Percentiles rank a stretch among this genome's conserved stretches.
These are phyloP conservation scores for Nebria ingens DNA, from an alignment of 1,140 invertebrate genomes.

Conservation along the genomic window DNA sequence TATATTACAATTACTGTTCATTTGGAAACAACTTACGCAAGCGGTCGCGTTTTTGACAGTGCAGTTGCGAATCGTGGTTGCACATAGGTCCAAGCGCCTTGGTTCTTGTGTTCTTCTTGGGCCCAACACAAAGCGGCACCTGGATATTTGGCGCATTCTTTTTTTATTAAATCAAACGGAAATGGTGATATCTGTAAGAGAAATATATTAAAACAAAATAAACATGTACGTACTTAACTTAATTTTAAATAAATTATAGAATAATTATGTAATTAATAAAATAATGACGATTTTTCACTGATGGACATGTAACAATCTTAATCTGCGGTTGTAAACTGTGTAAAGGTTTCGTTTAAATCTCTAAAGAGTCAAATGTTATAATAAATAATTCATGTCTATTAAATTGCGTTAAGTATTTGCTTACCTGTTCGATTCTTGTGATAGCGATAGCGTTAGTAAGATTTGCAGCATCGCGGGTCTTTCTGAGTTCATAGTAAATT, in stretches of 20 bases:
- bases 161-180: slow-evolving; percentile 90
- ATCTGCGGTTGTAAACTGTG: too few species aligned
- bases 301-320: slow-evolving; percentile 5
- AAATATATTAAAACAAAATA: not conserved
- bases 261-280: too few species aligned
- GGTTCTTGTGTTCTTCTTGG: slow-evolving; percentile 99
- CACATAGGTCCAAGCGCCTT: slow-evolving; percentile 92
- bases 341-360: too few species aligned
- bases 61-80: slow-evolving; percentile 85
- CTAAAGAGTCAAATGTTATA: too few species aligned
- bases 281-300: too few species aligned
- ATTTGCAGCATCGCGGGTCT: slow-evolving; percentile 66
- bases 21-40: slow-evolving; percentile 46
- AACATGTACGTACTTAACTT: not conserved
- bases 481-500: slow-evolving; percentile 92
- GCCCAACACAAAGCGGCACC: slow-evolving; percentile 85
- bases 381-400: too few species aligned
- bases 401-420: slow-evolving; percentile 16
- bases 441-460: slow-evolving; percentile 79
- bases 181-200: slow-evolving; percentile 97
- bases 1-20: slow-evolving; percentile 5
- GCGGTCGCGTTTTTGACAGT: slow-evolving; percentile 51
- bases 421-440: slow-evolving; percentile 78
- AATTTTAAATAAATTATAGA: slow-evolving; percentile 22
- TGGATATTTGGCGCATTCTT: slow-evolving; percentile 84